Percentiles rank a stretch among this genome's conserved stretches.
Conservation (phyloP, 2,797 vertebrate species). For the Acanthiza pusilla region DNA sequence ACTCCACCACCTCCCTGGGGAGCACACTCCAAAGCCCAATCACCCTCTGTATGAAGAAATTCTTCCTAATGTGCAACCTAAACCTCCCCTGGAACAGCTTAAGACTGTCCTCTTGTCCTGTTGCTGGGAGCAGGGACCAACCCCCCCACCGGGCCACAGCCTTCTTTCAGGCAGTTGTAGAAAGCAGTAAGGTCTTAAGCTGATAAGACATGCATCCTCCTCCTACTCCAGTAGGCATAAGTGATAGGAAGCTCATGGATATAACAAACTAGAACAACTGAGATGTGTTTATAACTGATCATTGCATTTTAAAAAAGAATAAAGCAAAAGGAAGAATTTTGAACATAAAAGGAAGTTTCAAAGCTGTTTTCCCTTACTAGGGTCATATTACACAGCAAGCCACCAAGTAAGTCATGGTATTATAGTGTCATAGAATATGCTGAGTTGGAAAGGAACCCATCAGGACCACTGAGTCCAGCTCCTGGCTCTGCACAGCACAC, state of each 20-base stretch:
- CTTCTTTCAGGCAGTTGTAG: background rate
- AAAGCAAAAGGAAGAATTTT: background rate
- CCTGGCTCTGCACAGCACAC: background rate
- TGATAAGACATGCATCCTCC: background rate
- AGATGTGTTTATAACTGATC: background rate
- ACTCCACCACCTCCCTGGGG: background rate
- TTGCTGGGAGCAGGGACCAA: background rate
- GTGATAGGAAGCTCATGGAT: background rate
- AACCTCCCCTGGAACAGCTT: background rate
- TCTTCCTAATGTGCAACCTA: background rate
- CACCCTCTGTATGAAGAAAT: background rate
- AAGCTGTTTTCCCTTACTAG: background rate
- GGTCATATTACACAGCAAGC: background rate
- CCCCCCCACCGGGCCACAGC: background rate
- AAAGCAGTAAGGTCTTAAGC: background rate
- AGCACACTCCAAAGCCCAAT: background rate
- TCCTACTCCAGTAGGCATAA: background rate
- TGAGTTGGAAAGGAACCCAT: background rate
- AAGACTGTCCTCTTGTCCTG: background rate
- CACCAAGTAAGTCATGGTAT: background rate
- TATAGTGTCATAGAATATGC: rapidly evolving
- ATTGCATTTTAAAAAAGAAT: background rate
- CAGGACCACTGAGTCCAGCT: background rate
- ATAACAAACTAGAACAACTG: background rate
- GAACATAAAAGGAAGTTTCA: background rate